phyloP scores from a whole-genome alignment of 1,140 invertebrate genomes.

The Apocrypta bakeri region DNA sequence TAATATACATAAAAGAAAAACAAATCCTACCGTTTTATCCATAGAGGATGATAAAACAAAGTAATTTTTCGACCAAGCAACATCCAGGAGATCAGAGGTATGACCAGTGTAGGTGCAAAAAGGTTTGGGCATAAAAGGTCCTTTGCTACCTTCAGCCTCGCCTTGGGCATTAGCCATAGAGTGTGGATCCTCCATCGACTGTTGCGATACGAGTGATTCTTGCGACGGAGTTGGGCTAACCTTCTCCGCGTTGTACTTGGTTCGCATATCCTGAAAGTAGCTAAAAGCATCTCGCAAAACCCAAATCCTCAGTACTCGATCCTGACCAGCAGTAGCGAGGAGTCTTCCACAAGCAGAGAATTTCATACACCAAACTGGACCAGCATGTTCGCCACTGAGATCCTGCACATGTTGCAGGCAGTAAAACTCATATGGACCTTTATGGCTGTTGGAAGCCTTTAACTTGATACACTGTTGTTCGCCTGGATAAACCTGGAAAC shows the following conservation, averaged over 20 bases:
- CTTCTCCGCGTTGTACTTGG: conserved; percentile 92
- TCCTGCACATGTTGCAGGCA: conserved; percentile 83
- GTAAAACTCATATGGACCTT: conserved; percentile 97
- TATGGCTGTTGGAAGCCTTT: conserved; percentile 95
- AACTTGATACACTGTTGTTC: conserved; percentile 90
- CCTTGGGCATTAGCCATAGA: conserved; percentile 71
- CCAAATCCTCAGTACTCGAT: conserved; percentile 95
- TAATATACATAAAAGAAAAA: not conserved
- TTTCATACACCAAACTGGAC: conserved; percentile 99
- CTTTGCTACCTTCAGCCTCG: conserved; percentile 74
- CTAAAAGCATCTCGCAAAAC: conserved; percentile 89
- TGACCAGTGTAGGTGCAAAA: conserved; percentile 97
- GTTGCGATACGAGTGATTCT: conserved; percentile 88
- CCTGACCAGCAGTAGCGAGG: conserved; percentile 96
- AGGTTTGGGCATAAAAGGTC: conserved; percentile 93
- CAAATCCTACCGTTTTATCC: conserved; percentile 91
- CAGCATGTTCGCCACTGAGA: conserved; percentile 88
- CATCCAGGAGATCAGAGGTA: conserved; percentile 95
- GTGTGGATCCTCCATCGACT: conserved; percentile 80
- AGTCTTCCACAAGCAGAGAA: conserved; percentile 96
- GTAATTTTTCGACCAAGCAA: conserved; percentile 99
- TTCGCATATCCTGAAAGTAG: conserved; percentile 95
- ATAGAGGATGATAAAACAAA: conserved; percentile 98
- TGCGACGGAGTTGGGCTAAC: conserved; percentile 92
- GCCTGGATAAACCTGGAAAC: conserved; percentile 73